Base-by-base conservation (phyloP, 2,888 invertebrate genomes). In the Nemotelus pantherinus region DNA sequence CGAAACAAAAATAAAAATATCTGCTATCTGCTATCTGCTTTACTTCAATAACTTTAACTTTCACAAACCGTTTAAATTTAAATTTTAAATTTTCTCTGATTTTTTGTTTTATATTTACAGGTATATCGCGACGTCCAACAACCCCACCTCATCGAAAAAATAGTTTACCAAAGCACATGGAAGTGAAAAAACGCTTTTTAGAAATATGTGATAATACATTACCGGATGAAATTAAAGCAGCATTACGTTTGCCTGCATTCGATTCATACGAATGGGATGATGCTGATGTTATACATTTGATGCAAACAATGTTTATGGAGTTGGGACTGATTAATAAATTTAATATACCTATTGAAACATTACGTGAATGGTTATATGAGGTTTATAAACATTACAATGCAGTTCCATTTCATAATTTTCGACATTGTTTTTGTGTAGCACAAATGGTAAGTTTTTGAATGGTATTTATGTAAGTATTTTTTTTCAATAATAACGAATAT, bases 361-460 rank as follows among this genome's bases (percentile, higher is more conserved):
- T 93, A 81, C 89, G 92, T 81, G 92, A 91, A 85, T 93, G 93
- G 88, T 89, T 93, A 76, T 93, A 92, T 85, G 92, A 92, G 86
- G 92, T 92, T 82, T 93, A 93, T 88, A 93, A 93, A 86, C 92
- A 93, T 86, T 95, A 95, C 89, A 93, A 94, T 88, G 94, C 94
- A 87, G 94, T 95, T 84, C 94, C 94, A 80, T 95, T 95, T 88
- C 95, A 95, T 87, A 95, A 95, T 88, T 95, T 95, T 87, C 90
- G 94, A 81, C 95, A 95, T 85, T 94, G 94, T 87, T 95, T 95
- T 88, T 94, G 94, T 88, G 95, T 95, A 81, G 91, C 94, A 79
- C 95, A 95, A 89, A 95, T 95, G 94, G 94, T 94, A 88, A 89
- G 89, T 89, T 25, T 25, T 25, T 25, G 65, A 67, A 48, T 4